Evolutionary conservation across 2,113 vertebrate genomes (phyloP), one percentile per base, ranked within the genome.

Genomic region (Macrotus californicus): DNA sequence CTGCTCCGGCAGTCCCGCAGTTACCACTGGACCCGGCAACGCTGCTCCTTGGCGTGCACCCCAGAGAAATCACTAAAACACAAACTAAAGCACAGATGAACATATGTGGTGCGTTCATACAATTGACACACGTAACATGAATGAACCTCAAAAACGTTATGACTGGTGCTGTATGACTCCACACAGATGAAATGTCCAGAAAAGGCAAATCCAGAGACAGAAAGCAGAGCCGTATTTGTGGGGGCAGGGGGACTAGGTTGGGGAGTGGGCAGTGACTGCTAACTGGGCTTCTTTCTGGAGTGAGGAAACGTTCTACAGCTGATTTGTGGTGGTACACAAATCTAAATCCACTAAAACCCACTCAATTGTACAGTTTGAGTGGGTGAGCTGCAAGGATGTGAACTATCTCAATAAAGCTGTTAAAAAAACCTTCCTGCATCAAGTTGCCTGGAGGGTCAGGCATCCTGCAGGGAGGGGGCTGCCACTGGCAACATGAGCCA

Each of bases 111-210:
- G 34, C 41, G 56, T n/a, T 19, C 36, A 75, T 2, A 73, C 61
- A 54, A 59, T 8, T 43, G 86, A 87, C 36, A 77, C 50, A 72
- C 43, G 43, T 56, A 73, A 94, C 91, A 90, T 5, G 21, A 84
- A 81, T 39, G 86, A 89, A 61, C 11, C 5, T 8, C 56, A 54
- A 52, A 67, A 52, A 79, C 11, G 46, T 75, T 31, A 29, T 39
- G 39, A 85, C 46, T 81, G 36, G 4, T 31, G 19, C 0, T 52
- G 0, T 67, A 36, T 14, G 29, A 72, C 1, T 41, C 43, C 82
- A 87, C 52, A 67, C n/a, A 36, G 0, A 61, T 4, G 22, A 89
- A 77, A 64, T 43, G 34, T 34, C 36, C 39, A 91, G 21, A 50
- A 69, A 2, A 87, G 54, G 81, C 72, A 64, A 48, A 90, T n/a